Conservation (phyloP, 2,113 vertebrate species). For the Proterorhinus semilunaris region DNA sequence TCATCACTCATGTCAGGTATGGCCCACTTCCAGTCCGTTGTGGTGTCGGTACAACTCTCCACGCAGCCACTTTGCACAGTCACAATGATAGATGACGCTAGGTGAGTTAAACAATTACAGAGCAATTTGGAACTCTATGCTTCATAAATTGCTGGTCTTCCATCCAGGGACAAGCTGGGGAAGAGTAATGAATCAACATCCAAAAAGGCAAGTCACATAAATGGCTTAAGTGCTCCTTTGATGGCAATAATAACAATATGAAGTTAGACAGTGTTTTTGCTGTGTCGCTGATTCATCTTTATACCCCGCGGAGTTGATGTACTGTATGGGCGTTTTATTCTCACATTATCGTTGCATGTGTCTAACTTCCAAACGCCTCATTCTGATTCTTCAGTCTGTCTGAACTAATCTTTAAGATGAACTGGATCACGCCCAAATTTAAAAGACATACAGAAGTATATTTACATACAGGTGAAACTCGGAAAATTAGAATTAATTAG, state of each 20-base stretch:
- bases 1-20: conserved; percentile 64
- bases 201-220: conserved; percentile 31
- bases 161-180: conserved; percentile 39
- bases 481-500: no score
- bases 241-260: conserved; percentile 36
- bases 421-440: no score
- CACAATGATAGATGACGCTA: conserved; percentile 72
- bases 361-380: no score
- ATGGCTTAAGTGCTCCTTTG: conserved; percentile 18
- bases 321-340: conserved; percentile 10
- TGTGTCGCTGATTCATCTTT: background rate
- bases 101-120: conserved; percentile 73
- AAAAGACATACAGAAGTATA: no score
- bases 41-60: conserved; percentile 31
- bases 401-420: no score
- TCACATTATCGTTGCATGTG: background rate
- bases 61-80: conserved; percentile 51
- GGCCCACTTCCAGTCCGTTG: conserved; percentile 59
- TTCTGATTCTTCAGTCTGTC: no score
- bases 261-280: conserved; percentile 9
- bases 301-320: background rate
- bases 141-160: conserved; percentile 48
- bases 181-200: conserved; percentile 54
- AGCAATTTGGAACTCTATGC: conserved; percentile 56
- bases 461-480: no score